Evolutionary conservation across 2,797 vertebrate genomes (phyloP).

Genomic region (Alouatta caraya): DNA sequence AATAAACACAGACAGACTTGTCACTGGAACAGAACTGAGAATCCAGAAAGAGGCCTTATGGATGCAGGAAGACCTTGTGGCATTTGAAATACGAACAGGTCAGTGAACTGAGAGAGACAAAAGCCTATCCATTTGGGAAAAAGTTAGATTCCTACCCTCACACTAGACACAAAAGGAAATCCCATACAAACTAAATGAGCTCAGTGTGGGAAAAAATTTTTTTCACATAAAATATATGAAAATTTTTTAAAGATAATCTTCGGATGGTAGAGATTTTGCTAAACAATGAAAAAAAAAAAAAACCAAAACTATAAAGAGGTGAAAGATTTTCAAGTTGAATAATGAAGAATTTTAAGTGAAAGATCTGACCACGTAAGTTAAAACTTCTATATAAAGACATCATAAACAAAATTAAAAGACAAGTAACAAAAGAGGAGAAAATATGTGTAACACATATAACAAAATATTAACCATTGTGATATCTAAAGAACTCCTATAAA

Average conservation of each 20-base stretch:
- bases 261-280: background rate
- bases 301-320: background rate
- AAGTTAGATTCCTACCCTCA: background rate
- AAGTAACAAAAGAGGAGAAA: background rate
- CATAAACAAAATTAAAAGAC: slow-evolving; percentile 14
- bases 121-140: slow-evolving; percentile 23
- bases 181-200: background rate
- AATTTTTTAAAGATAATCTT: background rate
- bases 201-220: background rate
- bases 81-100: slow-evolving; percentile 10
- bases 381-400: background rate
- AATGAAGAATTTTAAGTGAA: background rate
- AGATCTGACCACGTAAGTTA: background rate
- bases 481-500: background rate
- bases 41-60: background rate
- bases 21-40: background rate
- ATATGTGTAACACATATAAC: background rate
- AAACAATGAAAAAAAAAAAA: background rate
- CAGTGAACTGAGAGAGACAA: background rate
- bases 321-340: background rate
- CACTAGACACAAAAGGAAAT: slow-evolving; percentile 12
- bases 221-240: background rate
- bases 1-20: slow-evolving; percentile 18
- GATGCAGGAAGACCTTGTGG: background rate
- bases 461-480: background rate